Evolutionary conservation across 2,888 invertebrate genomes (phyloP), one percentile per base, ranked within the genome.

Genomic region (Netelia virgata): DNA sequence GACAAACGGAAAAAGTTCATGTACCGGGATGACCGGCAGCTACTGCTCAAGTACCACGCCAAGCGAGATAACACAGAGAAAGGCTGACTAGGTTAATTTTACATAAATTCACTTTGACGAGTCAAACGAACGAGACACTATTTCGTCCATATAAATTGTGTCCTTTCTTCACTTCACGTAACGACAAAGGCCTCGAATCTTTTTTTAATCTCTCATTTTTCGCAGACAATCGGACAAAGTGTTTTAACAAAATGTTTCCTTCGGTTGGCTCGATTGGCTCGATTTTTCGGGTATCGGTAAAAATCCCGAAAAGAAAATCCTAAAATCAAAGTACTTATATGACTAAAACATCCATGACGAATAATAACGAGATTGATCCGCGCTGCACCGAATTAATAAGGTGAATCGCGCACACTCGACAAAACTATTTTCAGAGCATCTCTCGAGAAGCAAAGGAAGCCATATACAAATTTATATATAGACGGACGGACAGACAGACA

Each of bases 41-140:
- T 93, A 89, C 91, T 93, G 92, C 92, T 93, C 91, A 93, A 92
- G 90, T 93, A 93, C 91, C 92, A 92, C 90, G 92, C 91, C 89
- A 91, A 91, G 90, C 92, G 92, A 91, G 92, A 91, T 91, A 92
- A 93, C 91, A 91, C 88, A 92, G 92, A 91, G 91, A 93, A 79
- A 93, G 93, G 93, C 93, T 93, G 93, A 93, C 90, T 93, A 93
- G 93, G 90, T 92, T 93, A 91, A 91, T 89, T 90, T 90, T 87
- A 86, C 88, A 87, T 88, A 88, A 75, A 89, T 86, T 82, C 63
- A 74, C 57, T 61, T 55, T 73, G 64, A 70, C n/a, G 20, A 72
- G 61, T 69, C 41, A 75, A 41, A 36, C 50, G 10, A 47, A 28
- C 69, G 76, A 76, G 57, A 59, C 61, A 73, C 41, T 41, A 28